These are phyloP conservation scores for Callosobruchus maculatus DNA, from an alignment of 2,888 invertebrate species.

Conservation along the genomic window DNA sequence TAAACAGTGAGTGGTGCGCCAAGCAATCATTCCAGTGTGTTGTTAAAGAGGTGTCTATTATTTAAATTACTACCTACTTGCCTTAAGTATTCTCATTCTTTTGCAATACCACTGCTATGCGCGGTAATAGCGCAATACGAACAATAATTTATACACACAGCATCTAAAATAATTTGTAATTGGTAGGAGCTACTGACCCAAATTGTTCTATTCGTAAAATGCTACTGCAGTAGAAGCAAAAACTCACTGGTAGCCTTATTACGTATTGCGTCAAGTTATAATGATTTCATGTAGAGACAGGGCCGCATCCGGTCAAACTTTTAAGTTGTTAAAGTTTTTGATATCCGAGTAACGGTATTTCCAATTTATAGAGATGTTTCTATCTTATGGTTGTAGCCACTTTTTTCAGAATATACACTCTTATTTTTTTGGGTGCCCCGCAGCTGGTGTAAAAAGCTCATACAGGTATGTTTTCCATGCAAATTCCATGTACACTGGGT, in stretches of 20 bases:
- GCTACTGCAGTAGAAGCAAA: not conserved
- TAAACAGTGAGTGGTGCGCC: not conserved
- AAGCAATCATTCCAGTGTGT: not conserved
- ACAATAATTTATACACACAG: not conserved
- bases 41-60: not conserved
- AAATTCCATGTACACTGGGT: too few relatives aligned
- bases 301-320: not conserved
- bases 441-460: too few relatives aligned
- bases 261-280: not conserved
- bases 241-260: not conserved
- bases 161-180: constrained; percentile 14
- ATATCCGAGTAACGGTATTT: too few relatives aligned
- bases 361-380: too few relatives aligned
- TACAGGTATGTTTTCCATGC: too few relatives aligned
- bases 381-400: too few relatives aligned
- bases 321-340: too few relatives aligned
- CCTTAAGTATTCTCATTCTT: not conserved
- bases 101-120: not conserved
- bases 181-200: constrained; percentile 12
- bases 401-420: too few relatives aligned
- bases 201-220: constrained; percentile 5
- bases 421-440: too few relatives aligned
- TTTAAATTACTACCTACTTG: not conserved
- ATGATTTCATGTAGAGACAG: not conserved
- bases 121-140: not conserved